Percentiles rank a stretch among this genome's conserved stretches.
Evolutionary conservation across 2,797 vertebrate genomes (phyloP).

Genomic region (Perdix hodgsoniae): DNA sequence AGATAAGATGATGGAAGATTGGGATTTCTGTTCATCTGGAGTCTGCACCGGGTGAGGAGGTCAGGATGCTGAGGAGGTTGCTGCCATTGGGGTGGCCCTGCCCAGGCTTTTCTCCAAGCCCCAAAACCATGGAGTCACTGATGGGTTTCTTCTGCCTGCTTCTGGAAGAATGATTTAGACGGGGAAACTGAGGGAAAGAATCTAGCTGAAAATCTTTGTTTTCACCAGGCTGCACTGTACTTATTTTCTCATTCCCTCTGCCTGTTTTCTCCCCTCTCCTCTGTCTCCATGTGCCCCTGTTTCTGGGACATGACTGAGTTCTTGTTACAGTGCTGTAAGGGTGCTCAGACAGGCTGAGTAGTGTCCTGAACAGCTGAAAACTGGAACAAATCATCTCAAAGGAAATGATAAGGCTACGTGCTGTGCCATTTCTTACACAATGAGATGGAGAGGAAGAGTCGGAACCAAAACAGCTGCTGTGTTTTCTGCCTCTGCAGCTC

Average conservation of each 20-base stretch:
- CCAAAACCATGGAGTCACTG: neutral
- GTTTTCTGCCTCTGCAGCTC: neutral
- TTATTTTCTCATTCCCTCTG: neutral
- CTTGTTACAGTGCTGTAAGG: neutral
- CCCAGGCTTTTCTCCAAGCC: neutral
- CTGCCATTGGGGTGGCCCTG: neutral
- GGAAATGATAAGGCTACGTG: neutral
- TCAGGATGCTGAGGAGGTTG: neutral
- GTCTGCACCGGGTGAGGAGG: neutral
- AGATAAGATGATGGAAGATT: neutral
- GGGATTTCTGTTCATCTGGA: neutral
- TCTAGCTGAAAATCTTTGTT: neutral
- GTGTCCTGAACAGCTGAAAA: neutral
- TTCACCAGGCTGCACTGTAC: neutral
- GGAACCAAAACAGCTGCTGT: neutral
- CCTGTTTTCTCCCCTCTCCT: neutral
- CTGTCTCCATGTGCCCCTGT: neutral
- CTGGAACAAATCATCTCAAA: slow-evolving; percentile 25
- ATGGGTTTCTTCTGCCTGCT: neutral
- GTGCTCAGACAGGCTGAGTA: slow-evolving; percentile 34
- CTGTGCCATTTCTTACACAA: slow-evolving; percentile 39
- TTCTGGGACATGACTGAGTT: neutral
- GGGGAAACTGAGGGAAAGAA: neutral
- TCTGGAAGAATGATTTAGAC: neutral
- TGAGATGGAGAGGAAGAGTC: slow-evolving; percentile 47